phyloP scores from a whole-genome alignment of 2,113 vertebrate genomes.

The Barnardius zonarius region DNA sequence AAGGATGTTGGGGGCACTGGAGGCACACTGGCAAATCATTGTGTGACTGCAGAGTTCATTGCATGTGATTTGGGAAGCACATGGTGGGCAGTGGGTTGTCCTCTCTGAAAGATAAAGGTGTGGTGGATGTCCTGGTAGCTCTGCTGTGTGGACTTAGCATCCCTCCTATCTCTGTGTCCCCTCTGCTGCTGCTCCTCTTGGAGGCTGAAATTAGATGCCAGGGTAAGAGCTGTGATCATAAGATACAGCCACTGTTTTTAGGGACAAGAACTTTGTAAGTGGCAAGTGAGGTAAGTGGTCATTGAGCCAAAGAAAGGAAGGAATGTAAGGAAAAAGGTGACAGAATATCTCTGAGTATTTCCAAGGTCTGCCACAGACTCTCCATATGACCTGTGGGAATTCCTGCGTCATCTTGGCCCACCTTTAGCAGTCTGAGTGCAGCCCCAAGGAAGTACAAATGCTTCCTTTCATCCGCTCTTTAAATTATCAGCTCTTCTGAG shows the following conservation, averaged over 20 bases:
- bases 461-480: background rate
- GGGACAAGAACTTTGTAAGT: background rate
- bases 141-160: background rate
- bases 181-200: background rate
- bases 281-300: too few species aligned
- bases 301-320: background rate
- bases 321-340: background rate
- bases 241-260: fast-evolving
- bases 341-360: background rate
- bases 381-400: background rate
- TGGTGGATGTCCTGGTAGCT: background rate
- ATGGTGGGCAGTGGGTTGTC: background rate
- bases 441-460: background rate
- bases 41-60: background rate
- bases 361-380: background rate
- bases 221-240: background rate
- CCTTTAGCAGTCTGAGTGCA: background rate
- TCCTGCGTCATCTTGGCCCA: background rate
- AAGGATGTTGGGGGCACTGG: background rate
- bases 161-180: background rate
- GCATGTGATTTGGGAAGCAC: background rate
- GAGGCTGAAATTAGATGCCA: background rate
- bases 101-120: background rate
- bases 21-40: fast-evolving
- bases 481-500: background rate